Base-by-base conservation (phyloP, 2,888 invertebrate genomes). In the Mesorhabditis sp. region DNA sequence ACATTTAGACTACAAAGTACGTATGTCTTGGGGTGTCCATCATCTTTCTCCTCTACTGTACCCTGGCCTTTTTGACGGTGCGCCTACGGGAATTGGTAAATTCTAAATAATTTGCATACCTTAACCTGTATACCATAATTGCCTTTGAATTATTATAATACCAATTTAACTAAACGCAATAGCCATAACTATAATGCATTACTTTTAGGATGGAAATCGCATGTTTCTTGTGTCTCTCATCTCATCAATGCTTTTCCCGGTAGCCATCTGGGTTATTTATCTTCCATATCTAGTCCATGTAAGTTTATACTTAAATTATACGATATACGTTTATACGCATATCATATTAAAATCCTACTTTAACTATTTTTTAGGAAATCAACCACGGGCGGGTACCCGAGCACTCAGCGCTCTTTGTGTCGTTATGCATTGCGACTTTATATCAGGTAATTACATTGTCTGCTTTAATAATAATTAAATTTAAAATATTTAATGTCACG, bases 211-310 rank as follows among this genome's bases (percentile, higher is more conserved):
- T 65, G 74, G 28, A 71, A 15, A 58, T 43, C 67, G 73, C 10
- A 67, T 83, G 67, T 78, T 82, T 45, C 73, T 80, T 3, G 74
- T 83, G 62, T 82, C 82, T 4, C 70, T 84, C n/a, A 76, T 80
- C 62, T 75, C 80, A 3, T 80, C 79, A 44, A 62, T 81, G 42
- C 70, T 78, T 42, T 75, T 84, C 45, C 84, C 84, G 5, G 76
- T 81, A 6, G 83, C 84, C 68, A 73, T 80, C 10, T 84, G 84
- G 84, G 76, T 85, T 43, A 76, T 81, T 50, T 82, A 84, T 69
- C 72, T 83, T 7, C 83, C 83, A 5, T 5, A 70, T 50, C 58
- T 50, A 13, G 58, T 50, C 7, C 58, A 50, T 10, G 58, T 50
- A 13, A 13, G 58, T 50, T 50, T 50, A 2, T 50, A 1, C 2